phyloP scores from a whole-genome alignment of 2,797 vertebrate species.

The Enteromius viviparus region DNA sequence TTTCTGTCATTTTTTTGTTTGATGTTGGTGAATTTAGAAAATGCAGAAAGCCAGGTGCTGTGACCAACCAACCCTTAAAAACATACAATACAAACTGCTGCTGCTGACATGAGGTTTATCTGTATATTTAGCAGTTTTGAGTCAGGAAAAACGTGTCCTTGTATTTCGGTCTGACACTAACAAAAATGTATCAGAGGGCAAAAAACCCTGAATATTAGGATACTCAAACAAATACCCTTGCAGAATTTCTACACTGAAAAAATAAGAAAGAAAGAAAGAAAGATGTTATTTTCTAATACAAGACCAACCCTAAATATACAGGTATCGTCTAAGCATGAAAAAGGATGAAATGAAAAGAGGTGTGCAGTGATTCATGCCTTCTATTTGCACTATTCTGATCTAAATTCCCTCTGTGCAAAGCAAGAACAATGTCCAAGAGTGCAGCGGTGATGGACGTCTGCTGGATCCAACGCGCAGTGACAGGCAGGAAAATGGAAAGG shows the following conservation, averaged over 20 bases:
- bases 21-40: slow-evolving; percentile 19
- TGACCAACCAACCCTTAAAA: slow-evolving; percentile 24
- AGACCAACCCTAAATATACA: not conserved
- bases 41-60: slow-evolving; percentile 45
- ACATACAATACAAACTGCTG: slow-evolving; percentile 45
- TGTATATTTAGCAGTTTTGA: slow-evolving; percentile 51
- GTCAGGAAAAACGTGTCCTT: slow-evolving; percentile 44
- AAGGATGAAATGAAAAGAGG: slow-evolving; percentile 5
- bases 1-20: slow-evolving; percentile 30
- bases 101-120: slow-evolving; percentile 47
- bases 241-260: not conserved
- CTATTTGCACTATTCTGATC: slow-evolving; percentile 45
- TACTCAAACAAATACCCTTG: not conserved
- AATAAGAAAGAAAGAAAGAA: not conserved
- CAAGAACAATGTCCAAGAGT: slow-evolving; percentile 44
- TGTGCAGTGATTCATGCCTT: slow-evolving; percentile 20
- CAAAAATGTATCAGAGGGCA: slow-evolving; percentile 21
- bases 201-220: not conserved
- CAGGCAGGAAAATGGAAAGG: slow-evolving; percentile 61
- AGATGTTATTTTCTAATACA: not conserved
- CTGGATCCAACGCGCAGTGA: slow-evolving; percentile 37
- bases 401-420: slow-evolving; percentile 32
- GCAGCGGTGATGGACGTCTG: slow-evolving; percentile 33
- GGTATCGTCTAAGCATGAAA: not conserved
- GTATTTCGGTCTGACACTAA: slow-evolving; percentile 19